Evolutionary conservation across 2,888 invertebrate genomes (phyloP).

Genomic region (Ormyrus labotus): DNA sequence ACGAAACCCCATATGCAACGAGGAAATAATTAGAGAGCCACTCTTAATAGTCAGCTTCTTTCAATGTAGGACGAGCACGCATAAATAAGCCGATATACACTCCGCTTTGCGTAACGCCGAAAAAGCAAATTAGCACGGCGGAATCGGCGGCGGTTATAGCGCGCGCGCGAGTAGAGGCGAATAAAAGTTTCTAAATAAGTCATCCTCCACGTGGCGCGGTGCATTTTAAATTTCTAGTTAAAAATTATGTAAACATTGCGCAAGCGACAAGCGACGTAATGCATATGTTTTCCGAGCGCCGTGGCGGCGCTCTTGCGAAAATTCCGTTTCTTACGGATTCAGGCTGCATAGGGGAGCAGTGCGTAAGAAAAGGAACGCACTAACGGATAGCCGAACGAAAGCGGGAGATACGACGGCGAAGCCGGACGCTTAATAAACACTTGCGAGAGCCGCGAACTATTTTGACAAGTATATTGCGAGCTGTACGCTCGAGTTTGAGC

Average conservation of each 20-base stretch:
- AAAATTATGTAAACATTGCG: constrained; percentile 37
- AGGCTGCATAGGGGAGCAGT: neutral
- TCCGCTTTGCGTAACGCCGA: constrained; percentile 3
- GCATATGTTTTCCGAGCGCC: too few species aligned
- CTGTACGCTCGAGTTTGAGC: neutral
- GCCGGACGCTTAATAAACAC: constrained; percentile 37
- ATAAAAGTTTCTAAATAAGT: constrained; percentile 25
- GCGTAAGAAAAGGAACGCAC: neutral
- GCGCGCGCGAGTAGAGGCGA: constrained; percentile 1
- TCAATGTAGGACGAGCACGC: too few species aligned
- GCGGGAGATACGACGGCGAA: neutral
- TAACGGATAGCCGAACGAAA: constrained; percentile 11
- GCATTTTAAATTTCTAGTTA: neutral
- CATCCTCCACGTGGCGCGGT: constrained; percentile 23
- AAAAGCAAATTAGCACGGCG: constrained; percentile 13
- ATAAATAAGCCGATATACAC: too few species aligned
- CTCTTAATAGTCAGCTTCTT: too few species aligned
- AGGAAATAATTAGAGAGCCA: too few species aligned
- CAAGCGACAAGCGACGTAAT: constrained; percentile 16
- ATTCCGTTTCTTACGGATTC: neutral
- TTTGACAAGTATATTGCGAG: neutral
- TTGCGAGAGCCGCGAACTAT: constrained; percentile 6
- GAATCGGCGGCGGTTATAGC: neutral
- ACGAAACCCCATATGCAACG: too few species aligned
- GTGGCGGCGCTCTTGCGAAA: constrained; percentile 2